Evolutionary conservation across 37 sponge, comb jelly and placozoan species (phyloP).

Genomic region (Geodia barretti): DNA sequence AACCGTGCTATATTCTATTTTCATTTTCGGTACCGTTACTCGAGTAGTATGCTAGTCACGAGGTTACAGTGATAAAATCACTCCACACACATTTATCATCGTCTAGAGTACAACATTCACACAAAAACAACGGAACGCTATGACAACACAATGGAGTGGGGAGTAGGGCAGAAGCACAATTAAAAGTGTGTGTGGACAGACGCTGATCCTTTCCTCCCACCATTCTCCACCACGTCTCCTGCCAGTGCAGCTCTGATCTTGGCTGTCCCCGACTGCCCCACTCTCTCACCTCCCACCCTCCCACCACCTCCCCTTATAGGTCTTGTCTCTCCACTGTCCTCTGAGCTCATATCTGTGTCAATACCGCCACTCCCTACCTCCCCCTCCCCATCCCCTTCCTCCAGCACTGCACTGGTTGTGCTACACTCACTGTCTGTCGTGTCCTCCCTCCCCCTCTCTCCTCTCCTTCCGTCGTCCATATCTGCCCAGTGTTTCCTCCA

Average conservation of each 20-base stretch:
- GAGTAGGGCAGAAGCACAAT: too few species aligned
- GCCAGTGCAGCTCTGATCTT: background rate
- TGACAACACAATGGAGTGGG: too few species aligned
- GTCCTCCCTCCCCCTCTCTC: background rate
- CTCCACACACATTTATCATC: too few species aligned
- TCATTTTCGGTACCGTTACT: too few species aligned
- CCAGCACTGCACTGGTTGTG: too few species aligned
- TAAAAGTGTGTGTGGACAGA: background rate
- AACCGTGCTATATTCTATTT: too few species aligned
- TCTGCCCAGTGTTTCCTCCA: background rate
- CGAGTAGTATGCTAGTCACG: too few species aligned
- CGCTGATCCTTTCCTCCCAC: background rate
- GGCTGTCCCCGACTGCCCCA: background rate
- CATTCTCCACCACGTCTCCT: background rate
- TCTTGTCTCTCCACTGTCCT: background rate
- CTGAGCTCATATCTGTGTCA: background rate
- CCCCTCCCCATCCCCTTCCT: background rate
- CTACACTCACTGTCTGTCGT: too few species aligned
- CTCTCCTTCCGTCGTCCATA: background rate
- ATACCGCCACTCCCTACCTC: background rate
- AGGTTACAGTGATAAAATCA: too few species aligned
- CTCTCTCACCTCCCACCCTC: background rate
- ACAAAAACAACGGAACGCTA: too few species aligned
- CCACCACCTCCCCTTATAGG: too few species aligned
- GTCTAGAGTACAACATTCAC: too few species aligned